phyloP scores from a whole-genome alignment of 1,140 invertebrate genomes.

The Meloidogyne hapla region DNA sequence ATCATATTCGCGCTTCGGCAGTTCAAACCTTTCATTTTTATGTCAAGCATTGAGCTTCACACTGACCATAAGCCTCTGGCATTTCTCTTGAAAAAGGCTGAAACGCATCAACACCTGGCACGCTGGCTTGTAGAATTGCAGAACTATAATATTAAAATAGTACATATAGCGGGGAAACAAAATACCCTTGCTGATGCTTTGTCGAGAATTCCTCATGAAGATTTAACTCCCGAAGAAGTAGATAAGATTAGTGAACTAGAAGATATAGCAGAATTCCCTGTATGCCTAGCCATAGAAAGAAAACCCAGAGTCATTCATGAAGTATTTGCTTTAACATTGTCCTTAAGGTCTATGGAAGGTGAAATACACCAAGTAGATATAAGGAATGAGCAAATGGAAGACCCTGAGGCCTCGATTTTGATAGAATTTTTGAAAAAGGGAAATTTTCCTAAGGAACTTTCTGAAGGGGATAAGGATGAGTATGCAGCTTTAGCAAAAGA shows the following conservation, averaged over 20 bases:
- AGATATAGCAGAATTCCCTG: slow-evolving; percentile 19
- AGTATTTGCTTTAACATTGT: neutral
- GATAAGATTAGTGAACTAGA: slow-evolving; percentile 5
- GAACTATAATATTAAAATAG: slow-evolving; percentile 25
- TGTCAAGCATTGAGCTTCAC: slow-evolving; percentile 4
- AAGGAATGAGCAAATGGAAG: neutral
- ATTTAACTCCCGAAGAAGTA: neutral
- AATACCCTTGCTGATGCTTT: slow-evolving; percentile 25
- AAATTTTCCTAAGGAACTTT: neutral
- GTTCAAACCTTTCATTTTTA: slow-evolving; percentile 11
- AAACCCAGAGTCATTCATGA: neutral
- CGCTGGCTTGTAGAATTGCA: slow-evolving; percentile 24
- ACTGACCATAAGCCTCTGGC: slow-evolving; percentile 25
- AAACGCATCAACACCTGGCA: neutral
- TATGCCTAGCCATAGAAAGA: slow-evolving; percentile 13
- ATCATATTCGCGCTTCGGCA: neutral
- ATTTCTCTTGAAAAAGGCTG: slow-evolving; percentile 14
- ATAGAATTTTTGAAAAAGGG: neutral
- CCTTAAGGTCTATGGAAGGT: neutral
- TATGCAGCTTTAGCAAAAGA: neutral
- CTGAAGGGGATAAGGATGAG: neutral
- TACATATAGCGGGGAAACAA: neutral
- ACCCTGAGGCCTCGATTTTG: neutral
- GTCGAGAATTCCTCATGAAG: neutral
- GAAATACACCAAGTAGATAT: neutral